These are phyloP conservation scores for Holacanthus passer DNA, from an alignment of 2,113 vertebrate species.

Conservation along the genomic window DNA sequence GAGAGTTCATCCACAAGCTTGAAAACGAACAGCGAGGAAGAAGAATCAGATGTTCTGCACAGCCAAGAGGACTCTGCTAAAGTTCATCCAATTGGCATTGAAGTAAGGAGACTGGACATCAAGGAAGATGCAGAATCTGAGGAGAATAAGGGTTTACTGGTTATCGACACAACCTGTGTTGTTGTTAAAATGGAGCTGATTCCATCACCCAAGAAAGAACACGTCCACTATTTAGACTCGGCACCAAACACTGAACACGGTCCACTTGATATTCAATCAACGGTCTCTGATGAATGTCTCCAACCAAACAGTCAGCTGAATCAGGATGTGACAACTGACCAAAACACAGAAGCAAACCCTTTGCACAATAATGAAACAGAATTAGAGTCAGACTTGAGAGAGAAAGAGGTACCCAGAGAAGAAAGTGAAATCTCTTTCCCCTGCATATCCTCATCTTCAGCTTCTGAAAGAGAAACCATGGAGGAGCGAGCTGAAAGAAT, in stretches of 20 bases:
- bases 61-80: background rate
- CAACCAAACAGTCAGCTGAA: constrained; percentile 27
- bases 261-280: constrained; percentile 7
- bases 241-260: constrained; percentile 18
- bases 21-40: constrained; percentile 24
- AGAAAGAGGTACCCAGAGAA: constrained; percentile 21
- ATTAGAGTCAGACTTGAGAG: background rate
- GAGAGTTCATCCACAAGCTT: constrained; percentile 23
- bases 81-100: constrained; percentile 27
- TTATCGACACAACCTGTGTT: constrained; percentile 91
- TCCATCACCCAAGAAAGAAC: constrained; percentile 83
- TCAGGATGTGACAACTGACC: constrained; percentile 36
- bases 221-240: constrained; percentile 76
- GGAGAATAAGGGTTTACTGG: constrained; percentile 79
- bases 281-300: constrained; percentile 9
- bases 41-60: constrained; percentile 6
- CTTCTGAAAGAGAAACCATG: constrained; percentile 62
- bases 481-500: constrained; percentile 79
- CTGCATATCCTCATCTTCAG: background rate
- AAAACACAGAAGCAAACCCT: constrained; percentile 15
- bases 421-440: constrained; percentile 9
- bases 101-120: constrained; percentile 49
- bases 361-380: constrained; percentile 24
- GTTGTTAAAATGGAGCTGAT: constrained; percentile 89
- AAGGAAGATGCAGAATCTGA: constrained; percentile 46